Evolutionary conservation across 2,113 vertebrate species (phyloP).

Genomic region (Passerina amoena): DNA sequence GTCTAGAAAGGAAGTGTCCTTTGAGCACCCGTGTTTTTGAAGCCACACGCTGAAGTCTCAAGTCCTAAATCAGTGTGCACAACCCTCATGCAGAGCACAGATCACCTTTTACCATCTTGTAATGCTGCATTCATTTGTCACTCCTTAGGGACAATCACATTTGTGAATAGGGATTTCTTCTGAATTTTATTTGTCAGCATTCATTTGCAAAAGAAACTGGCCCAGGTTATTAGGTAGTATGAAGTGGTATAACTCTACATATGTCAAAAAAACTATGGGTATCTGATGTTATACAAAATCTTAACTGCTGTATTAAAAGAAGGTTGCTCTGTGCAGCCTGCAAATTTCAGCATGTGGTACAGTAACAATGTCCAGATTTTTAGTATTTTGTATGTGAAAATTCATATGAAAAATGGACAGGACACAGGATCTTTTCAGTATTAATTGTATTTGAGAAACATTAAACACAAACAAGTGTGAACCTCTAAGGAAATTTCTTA

Average conservation of each 20-base stretch:
- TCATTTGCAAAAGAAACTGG: neutral
- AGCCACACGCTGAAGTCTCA: neutral
- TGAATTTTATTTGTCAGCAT: neutral
- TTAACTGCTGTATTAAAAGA: neutral
- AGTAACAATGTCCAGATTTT: neutral
- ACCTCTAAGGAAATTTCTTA: neutral
- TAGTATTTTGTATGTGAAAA: neutral
- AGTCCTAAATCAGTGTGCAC: neutral
- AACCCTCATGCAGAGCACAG: neutral
- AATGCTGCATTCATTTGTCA: neutral
- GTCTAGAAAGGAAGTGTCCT: neutral
- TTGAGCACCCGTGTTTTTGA: neutral
- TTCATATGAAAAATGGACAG: neutral
- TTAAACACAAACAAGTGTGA: neutral
- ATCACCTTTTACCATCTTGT: neutral
- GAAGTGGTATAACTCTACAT: neutral
- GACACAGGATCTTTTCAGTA: neutral
- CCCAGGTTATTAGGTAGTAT: neutral
- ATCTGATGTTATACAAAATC: neutral
- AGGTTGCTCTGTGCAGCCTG: neutral
- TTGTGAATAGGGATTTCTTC: neutral
- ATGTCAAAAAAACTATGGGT: neutral
- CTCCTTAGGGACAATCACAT: neutral
- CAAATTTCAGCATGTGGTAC: neutral
- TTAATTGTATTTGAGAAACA: neutral